Evolutionary conservation across 2,797 vertebrate genomes (phyloP), one percentile per base, ranked within the genome.

Genomic region (Tauraco hartlaubi): DNA sequence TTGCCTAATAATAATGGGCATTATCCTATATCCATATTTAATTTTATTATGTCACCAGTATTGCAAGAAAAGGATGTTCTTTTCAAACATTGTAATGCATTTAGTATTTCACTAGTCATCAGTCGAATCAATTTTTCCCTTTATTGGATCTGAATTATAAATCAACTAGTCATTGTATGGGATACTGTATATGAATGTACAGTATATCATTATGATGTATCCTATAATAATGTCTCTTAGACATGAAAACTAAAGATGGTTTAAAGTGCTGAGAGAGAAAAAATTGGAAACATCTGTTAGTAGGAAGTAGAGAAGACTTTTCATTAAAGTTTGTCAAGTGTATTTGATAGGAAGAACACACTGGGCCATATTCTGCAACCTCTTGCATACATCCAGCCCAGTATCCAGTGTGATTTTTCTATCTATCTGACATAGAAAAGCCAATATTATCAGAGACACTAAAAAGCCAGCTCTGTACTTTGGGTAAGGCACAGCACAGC

Each of bases 261-360:
- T 98, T 98, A 97, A 98, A 97, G 92, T 97, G 97, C 97, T 97
- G 97, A 98, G 97, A 97, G 95, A 95, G 97, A 97, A 97, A 97
- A 98, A 98, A 98, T 97, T 97, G 94, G 92, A 98, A 98, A 97
- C 98, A 98, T 98, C 98, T 98, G 98, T 97, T 96, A 97, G 97
- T 93, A 94, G 92, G 97, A 98, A 96, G 95, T 94, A 95, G 90
- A 97, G 96, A 98, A 97, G 97, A 98, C 91, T 96, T 97, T 97
- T 98, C 97, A 96, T 96, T 98, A 97, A 98, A 97, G 95, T 97
- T 96, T 98, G 94, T 98, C 97, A 95, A 97, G 86, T 98, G 96
- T 94, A 90, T 96, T 97, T 95, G 93, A 92, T 96, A 97, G 88
- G 92, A 92, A 90, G 94, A 97, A 95, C 87, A 87, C 87, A 94